phyloP scores from a whole-genome alignment of 2,113 vertebrate species.

The Labrus mixtus region DNA sequence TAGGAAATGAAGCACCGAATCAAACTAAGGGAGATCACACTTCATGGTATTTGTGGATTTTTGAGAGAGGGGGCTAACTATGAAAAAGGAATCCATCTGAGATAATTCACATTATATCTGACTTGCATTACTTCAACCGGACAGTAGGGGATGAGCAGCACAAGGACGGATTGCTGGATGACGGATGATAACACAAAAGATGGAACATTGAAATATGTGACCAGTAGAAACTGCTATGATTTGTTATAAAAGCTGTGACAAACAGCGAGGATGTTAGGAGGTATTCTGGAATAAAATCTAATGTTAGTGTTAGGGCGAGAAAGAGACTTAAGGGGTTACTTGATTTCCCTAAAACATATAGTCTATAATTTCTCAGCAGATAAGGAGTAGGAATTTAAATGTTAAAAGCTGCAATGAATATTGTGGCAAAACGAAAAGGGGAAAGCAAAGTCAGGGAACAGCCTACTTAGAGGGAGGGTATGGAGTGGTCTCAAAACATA shows the following conservation, averaged over 20 bases:
- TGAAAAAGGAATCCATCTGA: not conserved
- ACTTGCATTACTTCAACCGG: conserved; percentile 53
- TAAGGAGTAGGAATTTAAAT: conserved; percentile 6
- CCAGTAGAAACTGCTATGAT: not conserved
- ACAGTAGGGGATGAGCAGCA: conserved; percentile 34
- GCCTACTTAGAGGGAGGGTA: not conserved
- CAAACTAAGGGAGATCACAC: not conserved
- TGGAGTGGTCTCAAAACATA: not conserved
- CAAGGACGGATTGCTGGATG: conserved; percentile 13
- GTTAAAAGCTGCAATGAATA: not conserved
- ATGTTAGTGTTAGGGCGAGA: not conserved
- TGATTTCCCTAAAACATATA: not conserved
- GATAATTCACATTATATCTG: not conserved
- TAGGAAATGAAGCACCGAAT: not conserved
- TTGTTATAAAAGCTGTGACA: not conserved
- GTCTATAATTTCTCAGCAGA: not conserved
- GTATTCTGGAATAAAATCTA: not conserved
- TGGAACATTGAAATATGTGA: conserved; percentile 17
- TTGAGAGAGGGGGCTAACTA: not conserved
- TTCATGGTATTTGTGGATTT: not conserved
- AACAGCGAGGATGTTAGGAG: not conserved
- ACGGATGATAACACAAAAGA: conserved; percentile 19
- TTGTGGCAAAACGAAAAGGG: not conserved
- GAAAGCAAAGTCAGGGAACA: not conserved
- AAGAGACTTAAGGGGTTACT: not conserved